Conservation (phyloP, 2,113 vertebrate species). For the Eleginops maclovinus region DNA sequence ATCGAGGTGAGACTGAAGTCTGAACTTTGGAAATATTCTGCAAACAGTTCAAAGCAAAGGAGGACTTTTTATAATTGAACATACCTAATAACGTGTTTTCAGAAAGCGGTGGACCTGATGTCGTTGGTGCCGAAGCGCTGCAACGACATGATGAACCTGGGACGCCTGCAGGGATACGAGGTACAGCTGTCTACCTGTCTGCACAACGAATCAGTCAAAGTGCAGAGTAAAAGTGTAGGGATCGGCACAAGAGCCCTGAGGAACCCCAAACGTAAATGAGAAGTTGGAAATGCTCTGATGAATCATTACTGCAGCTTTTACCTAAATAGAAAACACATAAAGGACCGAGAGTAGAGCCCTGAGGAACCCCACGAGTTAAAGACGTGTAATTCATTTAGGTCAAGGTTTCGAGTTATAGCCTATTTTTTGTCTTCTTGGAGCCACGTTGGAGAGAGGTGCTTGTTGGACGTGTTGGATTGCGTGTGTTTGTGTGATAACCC, state of each 20-base stretch:
- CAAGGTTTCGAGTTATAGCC: no score
- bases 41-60: no score
- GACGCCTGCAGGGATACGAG: constrained; percentile 97
- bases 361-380: background rate
- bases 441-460: no score
- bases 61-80: constrained; percentile 2
- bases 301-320: no score
- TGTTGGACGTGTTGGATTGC: no score
- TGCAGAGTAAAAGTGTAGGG: background rate
- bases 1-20: constrained; percentile 85
- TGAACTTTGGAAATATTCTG: background rate
- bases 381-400: no score
- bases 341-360: no score
- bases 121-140: constrained; percentile 98
- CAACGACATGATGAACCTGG: constrained; percentile 99
- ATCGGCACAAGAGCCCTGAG: background rate
- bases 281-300: no score
- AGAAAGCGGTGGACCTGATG: constrained; percentile 94
- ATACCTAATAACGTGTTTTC: constrained; percentile 21
- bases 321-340: no score
- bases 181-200: constrained; percentile 69
- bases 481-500: no score
- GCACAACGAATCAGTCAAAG: no score
- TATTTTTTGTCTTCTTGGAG: no score
- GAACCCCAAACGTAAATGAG: background rate